These are phyloP conservation scores for Anolis sagrei DNA, from an alignment of 2,113 vertebrate genomes.

Conservation along the genomic window DNA sequence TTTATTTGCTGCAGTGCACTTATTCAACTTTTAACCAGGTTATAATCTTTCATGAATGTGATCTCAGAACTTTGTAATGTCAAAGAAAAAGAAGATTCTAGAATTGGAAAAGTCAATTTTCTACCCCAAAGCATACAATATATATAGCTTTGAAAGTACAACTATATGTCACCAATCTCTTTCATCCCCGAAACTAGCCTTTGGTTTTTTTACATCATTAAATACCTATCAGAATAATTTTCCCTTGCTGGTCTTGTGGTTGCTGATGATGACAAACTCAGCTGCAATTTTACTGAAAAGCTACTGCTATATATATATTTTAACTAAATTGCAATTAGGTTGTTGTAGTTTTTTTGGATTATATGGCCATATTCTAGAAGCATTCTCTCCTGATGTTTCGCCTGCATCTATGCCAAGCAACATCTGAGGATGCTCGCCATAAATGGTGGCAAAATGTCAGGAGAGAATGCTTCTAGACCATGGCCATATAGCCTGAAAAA, in stretches of 20 bases:
- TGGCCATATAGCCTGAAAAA: too few species aligned
- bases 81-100: not conserved
- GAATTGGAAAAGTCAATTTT: not conserved
- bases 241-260: conserved; percentile 3
- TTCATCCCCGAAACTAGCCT: not conserved
- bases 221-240: not conserved
- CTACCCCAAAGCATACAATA: conserved; percentile 18
- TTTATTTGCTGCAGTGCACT: too few species aligned
- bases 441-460: too few species aligned
- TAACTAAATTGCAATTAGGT: not conserved
- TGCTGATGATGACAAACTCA: not conserved
- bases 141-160: conserved; percentile 48
- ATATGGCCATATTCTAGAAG: too few species aligned
- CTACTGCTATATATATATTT: conserved; percentile 19
- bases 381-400: too few species aligned
- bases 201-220: not conserved
- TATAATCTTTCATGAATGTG: too few species aligned
- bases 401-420: too few species aligned
- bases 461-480: too few species aligned
- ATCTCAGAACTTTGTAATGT: too few species aligned
- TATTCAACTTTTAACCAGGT: too few species aligned
- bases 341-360: too few species aligned
- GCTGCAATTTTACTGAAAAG: conserved; percentile 2
- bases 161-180: not conserved
- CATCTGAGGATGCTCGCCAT: too few species aligned